These are phyloP conservation scores for Acanthiza pusilla DNA, from an alignment of 2,797 vertebrate species.

Conservation along the genomic window DNA sequence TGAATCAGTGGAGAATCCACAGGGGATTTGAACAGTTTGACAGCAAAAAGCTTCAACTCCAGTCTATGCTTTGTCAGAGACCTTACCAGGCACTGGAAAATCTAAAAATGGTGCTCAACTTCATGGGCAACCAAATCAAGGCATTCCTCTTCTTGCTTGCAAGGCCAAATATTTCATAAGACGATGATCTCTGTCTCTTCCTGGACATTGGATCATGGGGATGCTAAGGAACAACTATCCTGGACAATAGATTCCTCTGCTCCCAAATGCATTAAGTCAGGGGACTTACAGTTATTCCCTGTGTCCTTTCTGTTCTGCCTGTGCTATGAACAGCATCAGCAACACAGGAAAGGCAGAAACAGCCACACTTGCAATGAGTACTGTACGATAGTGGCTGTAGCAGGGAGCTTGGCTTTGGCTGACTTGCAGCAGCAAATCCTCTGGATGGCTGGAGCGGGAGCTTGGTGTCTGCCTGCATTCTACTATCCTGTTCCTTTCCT, in stretches of 20 bases:
- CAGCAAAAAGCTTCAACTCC: slow-evolving; percentile 2
- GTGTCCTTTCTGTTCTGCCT: neutral
- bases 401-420: neutral
- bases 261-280: neutral
- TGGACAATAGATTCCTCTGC: neutral
- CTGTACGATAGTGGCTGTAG: neutral
- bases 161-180: neutral
- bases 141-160: neutral
- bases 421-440: neutral
- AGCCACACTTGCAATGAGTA: accelerated
- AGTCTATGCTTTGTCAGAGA: neutral
- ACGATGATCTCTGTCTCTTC: neutral
- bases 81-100: neutral
- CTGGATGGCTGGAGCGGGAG: neutral
- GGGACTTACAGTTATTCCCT: neutral
- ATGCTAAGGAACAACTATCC: neutral
- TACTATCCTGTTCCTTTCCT: neutral
- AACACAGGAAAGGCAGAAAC: neutral
- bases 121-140: neutral
- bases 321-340: neutral
- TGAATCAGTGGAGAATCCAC: slow-evolving; percentile 20
- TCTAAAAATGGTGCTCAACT: neutral
- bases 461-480: neutral
- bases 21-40: neutral
- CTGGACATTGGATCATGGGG: neutral